phyloP scores from a whole-genome alignment of 2,888 invertebrate genomes.

The Byasa hedistus region DNA sequence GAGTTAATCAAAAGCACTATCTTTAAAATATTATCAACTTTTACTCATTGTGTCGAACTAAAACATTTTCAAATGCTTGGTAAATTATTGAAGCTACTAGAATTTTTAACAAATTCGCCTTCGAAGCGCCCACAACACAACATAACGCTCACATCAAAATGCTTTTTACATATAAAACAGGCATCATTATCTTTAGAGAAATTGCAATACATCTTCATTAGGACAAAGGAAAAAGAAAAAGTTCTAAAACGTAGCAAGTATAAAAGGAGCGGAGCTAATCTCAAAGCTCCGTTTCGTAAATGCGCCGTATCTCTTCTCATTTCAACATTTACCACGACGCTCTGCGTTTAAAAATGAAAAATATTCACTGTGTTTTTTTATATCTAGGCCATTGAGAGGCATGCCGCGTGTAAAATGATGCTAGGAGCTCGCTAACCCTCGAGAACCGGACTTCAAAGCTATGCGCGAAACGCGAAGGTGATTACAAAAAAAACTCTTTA shows the following conservation, averaged over 20 bases:
- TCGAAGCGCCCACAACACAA: too few relatives aligned
- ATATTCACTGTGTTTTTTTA: background rate
- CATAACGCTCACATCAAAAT: too few relatives aligned
- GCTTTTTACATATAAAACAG: background rate
- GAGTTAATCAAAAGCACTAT: too few relatives aligned
- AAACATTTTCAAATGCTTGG: too few relatives aligned
- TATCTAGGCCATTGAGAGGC: constrained; percentile 35
- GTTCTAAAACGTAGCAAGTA: background rate
- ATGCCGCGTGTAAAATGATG: constrained; percentile 32
- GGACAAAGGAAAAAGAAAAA: background rate
- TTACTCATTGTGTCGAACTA: too few relatives aligned
- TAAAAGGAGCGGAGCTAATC: constrained; percentile 1
- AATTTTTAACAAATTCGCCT: too few relatives aligned
- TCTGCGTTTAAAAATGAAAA: background rate
- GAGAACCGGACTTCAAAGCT: constrained; percentile 34
- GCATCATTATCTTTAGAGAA: background rate
- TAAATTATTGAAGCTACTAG: too few relatives aligned
- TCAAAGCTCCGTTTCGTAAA: background rate
- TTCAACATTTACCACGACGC: background rate
- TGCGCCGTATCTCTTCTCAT: background rate
- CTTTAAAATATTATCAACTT: too few relatives aligned
- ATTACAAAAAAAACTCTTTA: constrained; percentile 43
- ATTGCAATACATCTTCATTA: background rate
- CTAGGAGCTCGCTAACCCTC: constrained; percentile 18
- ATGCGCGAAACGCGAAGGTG: constrained; percentile 41